A percentile compares a stretch with the other conserved stretches of the same genome.
Evolutionary conservation across 2,113 vertebrate species (phyloP).

Genomic region (Hemibagrus wyckioides): DNA sequence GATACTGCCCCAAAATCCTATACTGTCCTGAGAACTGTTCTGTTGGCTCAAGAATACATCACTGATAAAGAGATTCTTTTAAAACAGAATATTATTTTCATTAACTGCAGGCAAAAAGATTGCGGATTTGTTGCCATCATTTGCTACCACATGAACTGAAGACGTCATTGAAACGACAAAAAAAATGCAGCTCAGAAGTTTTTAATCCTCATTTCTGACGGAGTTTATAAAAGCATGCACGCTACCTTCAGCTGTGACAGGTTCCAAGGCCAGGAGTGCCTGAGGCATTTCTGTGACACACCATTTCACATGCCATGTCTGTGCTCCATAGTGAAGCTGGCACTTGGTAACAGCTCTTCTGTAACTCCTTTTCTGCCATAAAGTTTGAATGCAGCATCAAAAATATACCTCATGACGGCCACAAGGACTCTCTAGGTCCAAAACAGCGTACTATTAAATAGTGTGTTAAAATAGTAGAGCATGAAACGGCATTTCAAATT

Average conservation of each 20-base stretch:
- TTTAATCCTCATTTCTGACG: conserved; percentile 72
- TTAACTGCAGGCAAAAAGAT: background rate
- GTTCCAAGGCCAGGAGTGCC: conserved; percentile 73
- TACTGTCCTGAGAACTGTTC: background rate
- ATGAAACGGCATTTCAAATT: background rate
- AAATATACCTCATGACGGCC: conserved; percentile 43
- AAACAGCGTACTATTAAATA: background rate
- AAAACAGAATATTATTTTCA: background rate
- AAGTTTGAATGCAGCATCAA: conserved; percentile 28
- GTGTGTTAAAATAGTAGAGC: background rate
- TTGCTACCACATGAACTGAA: background rate
- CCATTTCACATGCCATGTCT: conserved; percentile 76
- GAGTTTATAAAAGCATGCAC: conserved; percentile 70
- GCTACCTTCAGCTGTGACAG: conserved; percentile 74
- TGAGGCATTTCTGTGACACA: conserved; percentile 71
- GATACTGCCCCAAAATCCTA: background rate
- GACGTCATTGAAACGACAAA: background rate
- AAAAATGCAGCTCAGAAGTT: conserved; percentile 64
- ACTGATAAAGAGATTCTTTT: background rate
- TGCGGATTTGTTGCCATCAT: background rate
- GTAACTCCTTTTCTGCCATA: conserved; percentile 48
- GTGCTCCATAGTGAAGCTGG: conserved; percentile 73
- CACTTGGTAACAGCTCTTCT: conserved; percentile 53
- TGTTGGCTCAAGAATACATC: background rate
- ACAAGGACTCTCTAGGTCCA: conserved; percentile 31